Conservation (phyloP, 1,140 invertebrate genomes). For the Drosophila paulistorum region DNA sequence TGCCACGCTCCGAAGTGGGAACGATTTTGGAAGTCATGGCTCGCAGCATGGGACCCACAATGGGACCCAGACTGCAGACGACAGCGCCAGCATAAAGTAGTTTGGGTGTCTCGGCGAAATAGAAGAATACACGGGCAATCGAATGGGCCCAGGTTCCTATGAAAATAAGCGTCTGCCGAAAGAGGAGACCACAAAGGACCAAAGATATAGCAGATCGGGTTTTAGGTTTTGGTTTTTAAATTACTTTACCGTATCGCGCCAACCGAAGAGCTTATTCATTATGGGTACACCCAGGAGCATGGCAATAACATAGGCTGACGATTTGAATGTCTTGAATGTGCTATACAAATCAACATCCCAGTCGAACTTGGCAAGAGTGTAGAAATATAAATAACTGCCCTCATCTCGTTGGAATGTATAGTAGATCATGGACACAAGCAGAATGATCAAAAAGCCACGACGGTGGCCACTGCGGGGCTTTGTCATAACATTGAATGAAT, state of each 20-base stretch:
- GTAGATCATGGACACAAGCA: constrained; percentile 88
- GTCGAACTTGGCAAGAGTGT: constrained; percentile 87
- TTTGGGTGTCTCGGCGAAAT: constrained; percentile 83
- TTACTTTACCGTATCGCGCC: constrained; percentile 86
- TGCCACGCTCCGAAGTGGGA: constrained; percentile 88
- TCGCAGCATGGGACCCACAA: constrained; percentile 88
- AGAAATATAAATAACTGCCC: constrained; percentile 87
- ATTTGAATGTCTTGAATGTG: constrained; percentile 88
- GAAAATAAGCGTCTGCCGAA: constrained; percentile 85
- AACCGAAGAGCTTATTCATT: constrained; percentile 86
- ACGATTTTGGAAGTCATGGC: constrained; percentile 90
- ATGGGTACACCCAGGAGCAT: constrained; percentile 88
- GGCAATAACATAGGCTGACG: constrained; percentile 86
- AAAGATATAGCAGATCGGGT: too few species aligned
- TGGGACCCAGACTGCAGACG: constrained; percentile 88
- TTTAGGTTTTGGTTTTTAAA: too few species aligned
- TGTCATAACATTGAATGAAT: constrained; percentile 85
- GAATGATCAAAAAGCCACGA: constrained; percentile 86
- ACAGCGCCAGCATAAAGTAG: constrained; percentile 87
- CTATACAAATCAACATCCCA: constrained; percentile 87
- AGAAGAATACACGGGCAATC: constrained; percentile 87
- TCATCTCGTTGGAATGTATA: constrained; percentile 92
- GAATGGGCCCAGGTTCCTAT: constrained; percentile 88
- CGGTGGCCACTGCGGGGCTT: constrained; percentile 84
- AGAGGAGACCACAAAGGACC: background rate